These are phyloP conservation scores for Hypomecis punctinalis DNA, from an alignment of 2,888 invertebrate species.

Conservation along the genomic window DNA sequence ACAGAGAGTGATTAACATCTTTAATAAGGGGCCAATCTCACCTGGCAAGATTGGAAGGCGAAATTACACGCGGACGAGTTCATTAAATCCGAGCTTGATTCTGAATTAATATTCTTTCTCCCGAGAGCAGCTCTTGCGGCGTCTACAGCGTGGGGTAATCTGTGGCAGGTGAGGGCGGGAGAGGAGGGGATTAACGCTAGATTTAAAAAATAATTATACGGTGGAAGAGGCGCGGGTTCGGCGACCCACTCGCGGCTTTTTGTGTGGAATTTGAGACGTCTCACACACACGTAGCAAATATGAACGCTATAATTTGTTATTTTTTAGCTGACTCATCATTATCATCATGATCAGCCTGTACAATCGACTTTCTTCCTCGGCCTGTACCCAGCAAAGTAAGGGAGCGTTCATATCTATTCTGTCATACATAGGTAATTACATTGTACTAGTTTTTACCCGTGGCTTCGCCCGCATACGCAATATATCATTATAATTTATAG, in stretches of 20 bases:
- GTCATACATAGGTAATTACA: no score
- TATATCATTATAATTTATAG: no score
- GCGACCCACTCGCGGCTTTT: not conserved
- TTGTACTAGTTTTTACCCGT: no score
- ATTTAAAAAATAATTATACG: slow-evolving; percentile 33
- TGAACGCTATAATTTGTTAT: no score
- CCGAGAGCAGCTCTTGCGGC: not conserved
- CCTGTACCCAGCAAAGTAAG: no score
- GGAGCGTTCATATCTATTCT: no score
- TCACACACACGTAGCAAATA: no score
- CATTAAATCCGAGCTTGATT: slow-evolving; percentile 29
- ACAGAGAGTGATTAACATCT: not conserved
- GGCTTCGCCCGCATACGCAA: no score
- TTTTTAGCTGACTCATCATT: no score
- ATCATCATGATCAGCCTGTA: no score
- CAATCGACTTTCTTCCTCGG: no score
- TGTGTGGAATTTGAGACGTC: not conserved
- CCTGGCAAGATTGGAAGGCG: not conserved
- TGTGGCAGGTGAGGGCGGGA: not conserved
- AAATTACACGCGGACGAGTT: slow-evolving; percentile 16
- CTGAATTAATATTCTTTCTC: slow-evolving; percentile 26
- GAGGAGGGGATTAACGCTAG: slow-evolving; percentile 23
- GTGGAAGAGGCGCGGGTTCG: slow-evolving; percentile 5
- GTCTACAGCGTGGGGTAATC: not conserved
- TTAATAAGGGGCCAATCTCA: slow-evolving; percentile 1